These are phyloP conservation scores for Thaumatotibia leucotreta DNA, from an alignment of 1,140 invertebrate species.

Conservation along the genomic window DNA sequence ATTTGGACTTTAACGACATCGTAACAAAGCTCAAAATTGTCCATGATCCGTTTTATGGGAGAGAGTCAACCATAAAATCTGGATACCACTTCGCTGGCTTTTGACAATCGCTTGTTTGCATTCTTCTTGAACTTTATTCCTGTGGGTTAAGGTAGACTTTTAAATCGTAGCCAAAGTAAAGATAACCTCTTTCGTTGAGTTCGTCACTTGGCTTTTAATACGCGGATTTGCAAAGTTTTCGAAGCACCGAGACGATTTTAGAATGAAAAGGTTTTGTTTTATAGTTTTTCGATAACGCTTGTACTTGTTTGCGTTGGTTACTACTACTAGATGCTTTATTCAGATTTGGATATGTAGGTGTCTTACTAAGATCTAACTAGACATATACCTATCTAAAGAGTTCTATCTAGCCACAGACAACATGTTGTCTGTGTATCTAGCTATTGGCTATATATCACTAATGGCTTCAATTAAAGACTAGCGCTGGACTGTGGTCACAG, in stretches of 20 bases:
- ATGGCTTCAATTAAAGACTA: no score
- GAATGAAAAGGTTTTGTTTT: conserved; percentile 8
- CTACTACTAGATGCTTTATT: background rate
- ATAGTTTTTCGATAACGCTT: conserved; percentile 8
- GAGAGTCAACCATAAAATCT: background rate
- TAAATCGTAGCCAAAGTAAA: background rate
- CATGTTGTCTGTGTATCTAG: no score
- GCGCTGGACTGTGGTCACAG: no score
- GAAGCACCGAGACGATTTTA: background rate
- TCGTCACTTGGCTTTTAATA: background rate
- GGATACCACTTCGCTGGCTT: background rate
- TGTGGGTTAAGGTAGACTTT: background rate
- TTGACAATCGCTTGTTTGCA: background rate
- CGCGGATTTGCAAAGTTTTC: conserved; percentile 9
- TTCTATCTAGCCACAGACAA: no score
- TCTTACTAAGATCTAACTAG: no score
- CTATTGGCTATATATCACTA: no score
- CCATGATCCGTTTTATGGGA: background rate
- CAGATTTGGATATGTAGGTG: no score
- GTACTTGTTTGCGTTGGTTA: background rate
- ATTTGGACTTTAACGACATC: background rate
- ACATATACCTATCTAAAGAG: no score
- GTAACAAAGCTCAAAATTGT: background rate
- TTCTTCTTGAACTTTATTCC: background rate
- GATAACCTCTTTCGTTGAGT: background rate